Evolutionary conservation across 2,888 invertebrate genomes (phyloP), one percentile per base, ranked within the genome.

Genomic region (Cantharis nigra): DNA sequence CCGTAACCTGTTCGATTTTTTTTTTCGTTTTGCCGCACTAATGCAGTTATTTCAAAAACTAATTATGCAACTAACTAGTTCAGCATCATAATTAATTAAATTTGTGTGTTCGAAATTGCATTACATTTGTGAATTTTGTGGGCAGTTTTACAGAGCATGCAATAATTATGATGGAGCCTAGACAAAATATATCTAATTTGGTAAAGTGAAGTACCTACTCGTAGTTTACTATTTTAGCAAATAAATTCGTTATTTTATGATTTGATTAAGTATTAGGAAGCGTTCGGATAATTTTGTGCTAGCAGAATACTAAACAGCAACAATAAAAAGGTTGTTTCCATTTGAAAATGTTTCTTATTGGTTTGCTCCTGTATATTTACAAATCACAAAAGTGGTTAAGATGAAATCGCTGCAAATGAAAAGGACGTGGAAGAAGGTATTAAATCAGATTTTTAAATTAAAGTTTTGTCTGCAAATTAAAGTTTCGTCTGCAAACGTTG

Each of bases 231-330:
- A 76, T 76, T 76, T 76, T 73, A 63, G 73, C 9, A 76, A 76
- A 76, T 73, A 76, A 73, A 76, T 76, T 76, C 76, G 76, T 76
- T 76, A 76, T 76, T 73, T 76, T 70, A 76, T 76, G 72, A 76
- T 76, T 70, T 73, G 73, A 76, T 76, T 76, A 76, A 76, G 72
- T 76, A 30, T 30, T 30, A 76, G 13, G 26, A 67, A 67, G 65
- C 26, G 26, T 67, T n/a, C 23, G 26, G 26, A 67, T 23, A 67
- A 67, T 67, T 23, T 67, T 23, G 49, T n/a, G 49, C 65, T 23
- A 20, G 20, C 65, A 67, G 26, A 49, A 49, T 49, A 13, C 13
- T 49, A 49, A 49, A 49, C n/a, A 33, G n/a, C 49, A n/a, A 33
- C 33, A 13, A 11, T 33, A 49, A 49, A 49, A 49, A 49, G 13